Evolutionary conservation across 2,113 vertebrate species (phyloP), one percentile per base, ranked within the genome.

Genomic region (Tetrao urogallus): DNA sequence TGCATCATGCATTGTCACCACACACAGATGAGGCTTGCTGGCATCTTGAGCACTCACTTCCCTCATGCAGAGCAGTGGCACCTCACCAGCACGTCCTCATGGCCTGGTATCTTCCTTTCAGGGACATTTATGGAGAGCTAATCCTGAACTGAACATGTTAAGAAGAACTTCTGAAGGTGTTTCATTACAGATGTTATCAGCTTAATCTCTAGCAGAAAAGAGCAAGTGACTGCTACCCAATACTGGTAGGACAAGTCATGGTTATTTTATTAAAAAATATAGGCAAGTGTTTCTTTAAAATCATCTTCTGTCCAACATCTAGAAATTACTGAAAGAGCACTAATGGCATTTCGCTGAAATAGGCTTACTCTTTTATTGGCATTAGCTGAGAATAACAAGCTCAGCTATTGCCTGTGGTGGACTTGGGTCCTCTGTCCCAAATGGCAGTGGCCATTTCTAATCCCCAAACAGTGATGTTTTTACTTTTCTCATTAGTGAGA

Each of bases 401-500:
- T 71, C 71, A 90, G 20, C 40, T 48, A 18, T 43, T 71, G n/a
- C 69, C n/a, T 88, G 12, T 27, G 65, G 19, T 22, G 48, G 43
- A 63, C 74, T 83, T 70, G 13, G 12, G 45, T 86, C 72, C 95
- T 95, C 57, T 20, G 56, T 65, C 48, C n/a, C 79, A 64, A 63
- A 65, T 34, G 13, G 19, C 4, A 22, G 32, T 57, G 27, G 73
- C 70, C 61, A 16, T 89, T 84, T 86, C 43, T 77, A 48, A 87
- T 24, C 22, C 58, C 32, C 25, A 61, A 67, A 81, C 48, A 89
- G 42, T 19, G 13, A 78, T n/a, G 40, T 38, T 91, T 16, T 86
- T 95, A 42, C 74, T 93, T 94, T 93, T 97, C 57, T 91, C 89
- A 20, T 81, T 93, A 96, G 24, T 89, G 56, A 90, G 88, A 76